Evolutionary conservation across 2,888 invertebrate species (phyloP), one percentile per base, ranked within the genome.

Genomic region (Tachina grossa): DNA sequence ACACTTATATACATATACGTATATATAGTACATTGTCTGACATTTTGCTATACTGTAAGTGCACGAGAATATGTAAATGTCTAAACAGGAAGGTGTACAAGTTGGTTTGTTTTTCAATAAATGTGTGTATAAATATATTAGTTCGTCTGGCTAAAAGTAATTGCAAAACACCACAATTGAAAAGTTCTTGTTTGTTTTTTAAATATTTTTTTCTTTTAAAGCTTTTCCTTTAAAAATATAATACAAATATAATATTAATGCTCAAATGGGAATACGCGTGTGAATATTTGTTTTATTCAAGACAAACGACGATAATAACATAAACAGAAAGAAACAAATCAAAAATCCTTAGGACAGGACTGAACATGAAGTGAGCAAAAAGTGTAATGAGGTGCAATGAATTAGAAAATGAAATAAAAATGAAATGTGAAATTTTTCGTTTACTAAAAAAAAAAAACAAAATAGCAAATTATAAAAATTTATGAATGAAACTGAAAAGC

Each of bases 321-420:
- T 47, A 61, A 65, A 51, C 13, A 57, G 19, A 51, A 41, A 49
- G 39, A 53, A 51, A 39, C n/a, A 69, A 55, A 74, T 66, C 41
- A 65, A 47, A 63, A 75, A 71, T 53, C 45, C 51, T 53, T 19
- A 69, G 47, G 80, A 65, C 47, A 80, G 16, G 39, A 65, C 49
- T 72, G 31, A 69, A 83, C 63, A 63, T 53, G 49, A 76, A 83
- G 66, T 76, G 71, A 76, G 75, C 63, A 66, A 71, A 74, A 83
- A 51, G 43, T 31, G 57, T 65, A 83, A 83, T 81, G 71, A 84
- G 78, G 81, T 84, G 83, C 78, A 86, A 59, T 84, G 71, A 86
- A 78, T 66, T 82, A 78, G 59, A 78, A 82, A 84, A 86, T 61
- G 49, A 76, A 81, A 82, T 75, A 66, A 55, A 31, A 22, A 59